Conservation (phyloP, 92 coral and sea anemone species). For the Porites evermanni region DNA sequence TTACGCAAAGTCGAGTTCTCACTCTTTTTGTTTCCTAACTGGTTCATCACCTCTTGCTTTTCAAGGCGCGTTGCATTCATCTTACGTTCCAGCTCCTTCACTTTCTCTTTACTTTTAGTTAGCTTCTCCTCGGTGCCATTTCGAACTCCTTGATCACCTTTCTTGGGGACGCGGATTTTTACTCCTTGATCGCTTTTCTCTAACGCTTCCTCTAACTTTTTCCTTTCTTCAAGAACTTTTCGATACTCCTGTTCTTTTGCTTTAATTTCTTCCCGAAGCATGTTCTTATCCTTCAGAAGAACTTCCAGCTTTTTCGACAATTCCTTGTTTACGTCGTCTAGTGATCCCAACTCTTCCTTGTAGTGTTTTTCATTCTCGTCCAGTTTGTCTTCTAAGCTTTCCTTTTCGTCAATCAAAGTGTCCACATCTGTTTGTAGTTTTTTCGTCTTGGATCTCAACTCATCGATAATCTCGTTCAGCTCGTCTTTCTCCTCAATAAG, state of each 20-base stretch:
- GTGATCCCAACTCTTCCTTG: constrained; percentile 47
- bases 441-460: constrained; percentile 74
- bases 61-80: constrained; percentile 11
- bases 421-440: constrained; percentile 78
- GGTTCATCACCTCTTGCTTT: constrained; percentile 30
- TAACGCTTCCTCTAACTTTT: constrained; percentile 41
- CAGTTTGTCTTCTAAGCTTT: constrained; percentile 76
- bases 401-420: constrained; percentile 76
- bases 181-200: constrained; percentile 44
- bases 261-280: constrained; percentile 28
- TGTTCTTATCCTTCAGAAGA: constrained; percentile 18
- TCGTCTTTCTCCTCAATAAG: constrained; percentile 84
- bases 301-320: constrained; percentile 37
- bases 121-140: constrained; percentile 38
- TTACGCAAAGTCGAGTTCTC: constrained; percentile 41
- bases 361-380: constrained; percentile 55
- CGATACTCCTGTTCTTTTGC: constrained; percentile 19
- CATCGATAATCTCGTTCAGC: constrained; percentile 80
- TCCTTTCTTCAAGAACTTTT: constrained; percentile 28
- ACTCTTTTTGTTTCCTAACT: constrained; percentile 47
- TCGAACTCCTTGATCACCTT: constrained; percentile 5
- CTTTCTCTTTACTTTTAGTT: constrained; percentile 47
- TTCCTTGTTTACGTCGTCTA: constrained; percentile 27
- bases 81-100: constrained; percentile 62
- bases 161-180: constrained; percentile 32